Conservation (phyloP, 2,797 vertebrate genomes). For the Takifugu ocellatus region DNA sequence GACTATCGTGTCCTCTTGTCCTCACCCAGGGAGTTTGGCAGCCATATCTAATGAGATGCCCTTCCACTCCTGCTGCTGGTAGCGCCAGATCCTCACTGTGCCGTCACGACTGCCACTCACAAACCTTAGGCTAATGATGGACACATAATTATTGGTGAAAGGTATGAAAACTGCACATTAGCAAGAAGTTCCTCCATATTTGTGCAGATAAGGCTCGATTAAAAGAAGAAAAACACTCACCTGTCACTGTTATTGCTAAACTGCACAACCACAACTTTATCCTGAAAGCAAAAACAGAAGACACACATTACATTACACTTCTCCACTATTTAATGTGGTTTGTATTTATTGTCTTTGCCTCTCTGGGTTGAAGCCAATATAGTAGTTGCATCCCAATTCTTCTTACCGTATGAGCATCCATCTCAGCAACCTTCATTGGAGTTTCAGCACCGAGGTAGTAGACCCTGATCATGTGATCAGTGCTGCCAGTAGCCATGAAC, state of each 20-base stretch:
- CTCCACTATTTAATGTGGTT: neutral
- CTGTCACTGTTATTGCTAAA: slow-evolving; percentile 96
- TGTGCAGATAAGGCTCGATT: neutral
- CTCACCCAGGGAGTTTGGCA: slow-evolving; percentile 91
- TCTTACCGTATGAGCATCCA: slow-evolving; percentile 91
- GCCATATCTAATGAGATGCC: slow-evolving; percentile 88
- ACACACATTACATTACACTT: neutral
- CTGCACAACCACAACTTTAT: slow-evolving; percentile 96
- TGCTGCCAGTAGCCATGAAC: slow-evolving; percentile 96
- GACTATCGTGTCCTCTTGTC: neutral
- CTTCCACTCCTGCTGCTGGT: slow-evolving; percentile 97
- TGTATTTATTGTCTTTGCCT: neutral
- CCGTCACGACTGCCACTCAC: slow-evolving; percentile 98
- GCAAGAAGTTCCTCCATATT: too few relatives aligned
- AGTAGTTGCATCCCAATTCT: neutral
- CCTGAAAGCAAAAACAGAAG: slow-evolving; percentile 73
- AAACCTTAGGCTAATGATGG: slow-evolving; percentile 81
- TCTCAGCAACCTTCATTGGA: slow-evolving; percentile 93
- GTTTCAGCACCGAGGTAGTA: slow-evolving; percentile 92
- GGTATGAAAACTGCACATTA: neutral
- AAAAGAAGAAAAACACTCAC: slow-evolving; percentile 68
- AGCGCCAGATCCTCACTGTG: slow-evolving; percentile 94
- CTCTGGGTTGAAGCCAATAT: neutral
- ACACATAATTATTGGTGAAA: slow-evolving; percentile 19
- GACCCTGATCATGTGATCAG: slow-evolving; percentile 94